A percentile compares a stretch with the other conserved stretches of the same genome.
Conservation (phyloP, 2,888 invertebrate genomes). For the Stictocephala bisonia region DNA sequence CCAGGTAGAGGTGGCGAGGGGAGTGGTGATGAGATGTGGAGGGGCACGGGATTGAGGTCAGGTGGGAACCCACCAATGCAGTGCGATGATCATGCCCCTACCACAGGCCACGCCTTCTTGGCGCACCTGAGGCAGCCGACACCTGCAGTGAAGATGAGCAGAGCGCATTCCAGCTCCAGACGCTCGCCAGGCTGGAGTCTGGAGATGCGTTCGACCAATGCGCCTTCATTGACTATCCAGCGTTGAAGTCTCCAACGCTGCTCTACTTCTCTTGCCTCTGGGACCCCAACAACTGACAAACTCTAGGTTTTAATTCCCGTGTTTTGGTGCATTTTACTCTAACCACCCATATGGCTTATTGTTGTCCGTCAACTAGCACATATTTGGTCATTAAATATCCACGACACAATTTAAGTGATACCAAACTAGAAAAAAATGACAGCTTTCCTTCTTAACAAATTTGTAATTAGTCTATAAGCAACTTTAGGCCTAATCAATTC, state of each 20-base stretch:
- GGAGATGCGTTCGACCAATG: not conserved
- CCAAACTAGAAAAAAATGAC: too few relatives aligned
- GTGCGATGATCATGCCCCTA: not conserved
- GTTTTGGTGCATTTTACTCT: too few relatives aligned
- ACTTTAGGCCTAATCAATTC: too few relatives aligned
- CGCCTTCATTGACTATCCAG: not conserved
- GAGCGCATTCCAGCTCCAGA: conserved; percentile 7
- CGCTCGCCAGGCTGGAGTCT: conserved; percentile 9
- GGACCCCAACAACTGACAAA: too few relatives aligned
- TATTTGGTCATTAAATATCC: too few relatives aligned
- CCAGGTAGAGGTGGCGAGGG: conserved; percentile 22
- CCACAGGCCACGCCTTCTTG: conserved; percentile 21
- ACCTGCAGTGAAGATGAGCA: conserved; percentile 43
- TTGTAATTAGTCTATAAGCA: too few relatives aligned
- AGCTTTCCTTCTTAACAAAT: too few relatives aligned
- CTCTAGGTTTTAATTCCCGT: too few relatives aligned
- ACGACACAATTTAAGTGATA: too few relatives aligned
- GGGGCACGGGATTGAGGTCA: conserved; percentile 42
- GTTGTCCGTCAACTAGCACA: too few relatives aligned
- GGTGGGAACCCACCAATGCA: conserved; percentile 29
- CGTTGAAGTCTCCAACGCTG: conserved; percentile 8
- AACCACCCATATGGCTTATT: too few relatives aligned
- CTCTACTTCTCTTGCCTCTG: too few relatives aligned
- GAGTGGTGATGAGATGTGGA: conserved; percentile 3
- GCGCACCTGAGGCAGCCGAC: conserved; percentile 33